Base-by-base conservation (phyloP, 2,113 vertebrate genomes). In the Actinemys pallida region DNA sequence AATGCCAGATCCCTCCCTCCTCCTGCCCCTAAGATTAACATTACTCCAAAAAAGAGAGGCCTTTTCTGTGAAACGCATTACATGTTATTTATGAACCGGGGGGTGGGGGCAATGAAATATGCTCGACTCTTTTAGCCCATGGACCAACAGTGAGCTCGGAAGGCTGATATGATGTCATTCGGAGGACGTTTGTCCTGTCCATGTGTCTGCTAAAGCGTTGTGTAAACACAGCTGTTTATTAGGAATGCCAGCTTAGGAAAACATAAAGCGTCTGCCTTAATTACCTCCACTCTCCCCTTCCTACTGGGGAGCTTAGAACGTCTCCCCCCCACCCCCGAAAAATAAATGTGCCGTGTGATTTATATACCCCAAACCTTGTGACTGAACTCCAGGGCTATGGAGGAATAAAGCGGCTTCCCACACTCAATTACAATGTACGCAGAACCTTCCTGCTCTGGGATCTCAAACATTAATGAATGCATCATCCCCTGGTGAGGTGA, bases 151-250 rank as follows among this genome's bases (percentile, higher is more conserved):
- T 84, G 87, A 96, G 50, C 89, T 90, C 90, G 89, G 87, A 90
- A 35, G 94, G 94, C 69, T 93, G 93, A 65, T 57, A 84, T 35
- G 91, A 96, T 29, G 85, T 94, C 92, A 98, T 97, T 78, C 86
- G 75, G 90, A 85, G 83, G 91, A 65, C 95, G 85, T 84, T 27
- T 93, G 85, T 95, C 96, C 91, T 88, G 83, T 95, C 87, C 72
- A 29, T 94, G 83, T 83, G 10, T 84, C 86, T 97, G 11, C 62
- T 88, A 84, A 79, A 83, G 93, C 92, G 97, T 97, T 97, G 95
- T 96, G 94, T 97, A 98, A 98, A 97, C 94, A 98, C 97, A 98
- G 96, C 95, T 98, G 96, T 96, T 98, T 98, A 86, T 81, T 83
- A 97, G 94, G 96, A 98, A 98, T 97, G 92, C 96, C 95, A 94